These are phyloP conservation scores for Oreochromis niloticus DNA, from an alignment of 2,113 vertebrate species.

Conservation along the genomic window DNA sequence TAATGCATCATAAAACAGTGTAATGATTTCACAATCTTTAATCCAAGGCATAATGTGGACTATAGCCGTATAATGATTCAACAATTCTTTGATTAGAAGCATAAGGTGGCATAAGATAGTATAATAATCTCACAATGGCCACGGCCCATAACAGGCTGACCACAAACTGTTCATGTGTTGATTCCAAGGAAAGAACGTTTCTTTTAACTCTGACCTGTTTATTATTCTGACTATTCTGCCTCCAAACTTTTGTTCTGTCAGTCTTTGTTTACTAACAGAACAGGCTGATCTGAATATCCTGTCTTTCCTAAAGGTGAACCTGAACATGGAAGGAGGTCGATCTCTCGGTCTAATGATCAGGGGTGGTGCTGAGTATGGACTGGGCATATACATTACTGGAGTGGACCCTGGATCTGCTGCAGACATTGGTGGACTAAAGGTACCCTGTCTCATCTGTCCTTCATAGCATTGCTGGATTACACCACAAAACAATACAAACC, in stretches of 20 bases:
- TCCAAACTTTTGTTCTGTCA: not conserved
- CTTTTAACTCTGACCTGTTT: not conserved
- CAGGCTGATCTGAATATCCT: not conserved
- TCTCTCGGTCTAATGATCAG: slow-evolving; percentile 92
- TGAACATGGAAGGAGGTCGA: slow-evolving; percentile 85
- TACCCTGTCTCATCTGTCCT: slow-evolving; percentile 33
- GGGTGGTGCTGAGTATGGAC: slow-evolving; percentile 87
- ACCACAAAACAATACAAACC: not conserved
- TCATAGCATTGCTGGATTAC: not conserved
- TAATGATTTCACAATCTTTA: too few species aligned
- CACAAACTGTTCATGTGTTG: not conserved
- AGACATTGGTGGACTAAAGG: slow-evolving; percentile 85
- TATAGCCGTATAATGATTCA: too few species aligned
- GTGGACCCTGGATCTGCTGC: slow-evolving; percentile 90
- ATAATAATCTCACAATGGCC: not conserved
- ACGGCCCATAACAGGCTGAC: not conserved
- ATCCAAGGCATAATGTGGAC: too few species aligned
- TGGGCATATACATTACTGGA: slow-evolving; percentile 92
- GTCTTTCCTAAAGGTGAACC: slow-evolving; percentile 77
- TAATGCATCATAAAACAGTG: too few species aligned
- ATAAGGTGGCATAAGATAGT: too few species aligned
- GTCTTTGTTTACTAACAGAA: not conserved
- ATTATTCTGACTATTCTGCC: not conserved
- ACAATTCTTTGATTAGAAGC: too few species aligned
- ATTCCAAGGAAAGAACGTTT: not conserved